phyloP scores from a whole-genome alignment of 2,888 invertebrate species.

The Helleia helle region DNA sequence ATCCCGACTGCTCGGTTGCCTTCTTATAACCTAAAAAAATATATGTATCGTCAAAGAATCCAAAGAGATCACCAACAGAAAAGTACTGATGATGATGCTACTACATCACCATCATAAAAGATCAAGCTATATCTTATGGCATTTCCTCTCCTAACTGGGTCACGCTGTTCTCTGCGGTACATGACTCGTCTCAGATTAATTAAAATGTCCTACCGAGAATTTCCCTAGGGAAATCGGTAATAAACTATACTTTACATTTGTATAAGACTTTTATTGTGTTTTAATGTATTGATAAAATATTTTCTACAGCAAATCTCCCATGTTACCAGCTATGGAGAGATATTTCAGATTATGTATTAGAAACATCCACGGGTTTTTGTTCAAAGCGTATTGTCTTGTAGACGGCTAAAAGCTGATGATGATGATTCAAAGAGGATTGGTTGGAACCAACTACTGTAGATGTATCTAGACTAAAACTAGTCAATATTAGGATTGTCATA shows the following conservation, averaged over 20 bases:
- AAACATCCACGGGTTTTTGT: too few species aligned
- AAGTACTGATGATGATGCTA: neutral
- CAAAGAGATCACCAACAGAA: too few species aligned
- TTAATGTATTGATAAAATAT: neutral
- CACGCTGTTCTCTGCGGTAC: neutral
- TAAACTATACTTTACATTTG: conserved; percentile 4
- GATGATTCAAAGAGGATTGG: too few species aligned
- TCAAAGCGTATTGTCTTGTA: too few species aligned
- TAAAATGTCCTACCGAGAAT: conserved; percentile 4
- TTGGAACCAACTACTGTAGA: too few species aligned
- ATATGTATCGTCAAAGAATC: too few species aligned
- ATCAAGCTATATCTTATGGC: neutral
- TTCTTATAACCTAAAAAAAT: too few species aligned
- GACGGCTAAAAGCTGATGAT: too few species aligned
- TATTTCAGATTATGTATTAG: too few species aligned
- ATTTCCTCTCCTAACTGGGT: conserved; percentile 3
- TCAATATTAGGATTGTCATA: too few species aligned
- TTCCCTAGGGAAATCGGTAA: conserved; percentile 5
- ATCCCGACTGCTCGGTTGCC: too few species aligned
- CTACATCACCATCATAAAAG: neutral
- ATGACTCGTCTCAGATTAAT: conserved; percentile 3
- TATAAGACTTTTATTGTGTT: neutral
- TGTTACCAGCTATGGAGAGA: neutral
- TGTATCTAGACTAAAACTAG: too few species aligned
- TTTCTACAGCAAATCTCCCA: neutral